These are phyloP conservation scores for Pristionchus fissidentatus DNA, from an alignment of 2,888 invertebrate species.

Conservation along the genomic window DNA sequence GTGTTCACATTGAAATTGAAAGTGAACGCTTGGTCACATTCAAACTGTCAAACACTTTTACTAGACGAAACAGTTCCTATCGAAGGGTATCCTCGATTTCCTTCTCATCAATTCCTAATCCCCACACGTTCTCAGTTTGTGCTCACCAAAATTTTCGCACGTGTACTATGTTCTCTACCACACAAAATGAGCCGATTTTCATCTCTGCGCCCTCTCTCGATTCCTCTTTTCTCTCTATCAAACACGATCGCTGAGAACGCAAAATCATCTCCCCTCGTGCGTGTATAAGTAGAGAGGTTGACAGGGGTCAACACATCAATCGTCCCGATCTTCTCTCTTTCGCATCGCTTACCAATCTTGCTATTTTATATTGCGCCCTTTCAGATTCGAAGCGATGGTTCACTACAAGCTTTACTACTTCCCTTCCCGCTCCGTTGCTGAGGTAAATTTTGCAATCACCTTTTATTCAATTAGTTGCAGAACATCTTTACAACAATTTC, in stretches of 20 bases:
- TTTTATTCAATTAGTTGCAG: not conserved
- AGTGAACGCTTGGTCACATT: no score
- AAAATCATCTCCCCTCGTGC: not conserved
- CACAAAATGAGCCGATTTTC: not conserved
- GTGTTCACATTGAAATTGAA: no score
- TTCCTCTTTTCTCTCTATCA: not conserved
- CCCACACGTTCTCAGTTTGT: not conserved
- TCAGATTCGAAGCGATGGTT: slow-evolving; percentile 15
- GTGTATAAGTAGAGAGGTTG: slow-evolving; percentile 25
- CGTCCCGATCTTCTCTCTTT: not conserved
- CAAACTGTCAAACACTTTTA: no score
- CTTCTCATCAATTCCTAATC: no score
- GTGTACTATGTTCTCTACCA: not conserved
- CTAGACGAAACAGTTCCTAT: no score
- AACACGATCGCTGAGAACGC: not conserved
- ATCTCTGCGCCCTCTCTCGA: slow-evolving; percentile 4
- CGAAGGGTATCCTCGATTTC: no score
- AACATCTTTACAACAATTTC: no score
- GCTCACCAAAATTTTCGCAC: not conserved
- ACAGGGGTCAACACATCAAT: not conserved
- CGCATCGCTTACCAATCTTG: not conserved
- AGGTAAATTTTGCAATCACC: not conserved
- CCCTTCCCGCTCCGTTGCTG: slow-evolving; percentile 21
- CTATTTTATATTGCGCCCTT: not conserved
- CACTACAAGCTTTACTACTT: slow-evolving; percentile 41